A percentile compares a stretch with the other conserved stretches of the same genome.
Conservation (phyloP, 2,888 invertebrate species). For the Papilio demoleus region DNA sequence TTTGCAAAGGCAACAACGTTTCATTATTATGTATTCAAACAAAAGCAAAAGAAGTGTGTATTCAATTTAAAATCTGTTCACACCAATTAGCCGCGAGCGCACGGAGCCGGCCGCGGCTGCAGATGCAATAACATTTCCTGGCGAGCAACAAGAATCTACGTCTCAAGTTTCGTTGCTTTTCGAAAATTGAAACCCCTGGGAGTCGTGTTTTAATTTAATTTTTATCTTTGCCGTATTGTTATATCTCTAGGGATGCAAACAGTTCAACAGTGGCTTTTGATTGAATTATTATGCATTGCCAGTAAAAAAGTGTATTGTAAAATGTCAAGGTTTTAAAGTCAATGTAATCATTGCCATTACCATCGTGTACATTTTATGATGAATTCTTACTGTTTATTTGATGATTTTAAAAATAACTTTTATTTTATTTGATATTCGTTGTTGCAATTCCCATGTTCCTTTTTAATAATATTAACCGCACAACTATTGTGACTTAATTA, state of each 20-base stretch:
- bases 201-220: conserved; percentile 77
- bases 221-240: conserved; percentile 73
- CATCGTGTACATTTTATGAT: not conserved
- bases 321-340: not conserved
- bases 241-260: conserved; percentile 40
- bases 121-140: conserved; percentile 65
- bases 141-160: conserved; percentile 58
- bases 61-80: conserved; percentile 38
- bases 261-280: conserved; percentile 23
- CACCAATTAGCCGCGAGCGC: conserved; percentile 34
- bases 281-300: conserved; percentile 12
- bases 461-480: conserved; percentile 32
- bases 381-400: not conserved
- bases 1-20: conserved; percentile 6
- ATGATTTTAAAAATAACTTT: not conserved
- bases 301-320: not conserved
- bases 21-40: conserved; percentile 19
- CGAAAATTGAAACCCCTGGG: conserved; percentile 72
- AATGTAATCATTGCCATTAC: not conserved
- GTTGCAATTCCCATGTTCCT: conserved; percentile 27
- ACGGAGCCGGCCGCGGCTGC: conserved; percentile 41
- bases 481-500: not conserved
- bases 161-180: conserved; percentile 61
- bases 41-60: conserved; percentile 34
- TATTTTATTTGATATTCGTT: conserved; percentile 18